Conservation (phyloP, 2,113 vertebrate species). For the Rhinolophus ferrumequinum region DNA sequence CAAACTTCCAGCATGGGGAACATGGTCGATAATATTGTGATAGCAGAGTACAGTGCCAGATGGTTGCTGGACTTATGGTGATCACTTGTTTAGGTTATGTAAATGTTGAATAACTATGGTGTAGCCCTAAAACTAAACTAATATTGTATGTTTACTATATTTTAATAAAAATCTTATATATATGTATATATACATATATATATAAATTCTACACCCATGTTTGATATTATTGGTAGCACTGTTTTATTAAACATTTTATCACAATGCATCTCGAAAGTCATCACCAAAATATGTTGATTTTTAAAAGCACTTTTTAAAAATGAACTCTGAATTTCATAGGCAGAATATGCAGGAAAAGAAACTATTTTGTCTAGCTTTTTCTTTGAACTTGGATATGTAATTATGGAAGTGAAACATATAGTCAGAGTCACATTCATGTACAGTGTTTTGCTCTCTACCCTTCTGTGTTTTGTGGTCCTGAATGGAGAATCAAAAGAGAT, state of each 20-base stretch:
- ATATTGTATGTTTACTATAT: too few species aligned
- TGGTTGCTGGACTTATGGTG: too few species aligned
- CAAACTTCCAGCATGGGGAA: too few species aligned
- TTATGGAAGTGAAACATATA: background rate
- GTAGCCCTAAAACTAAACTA: too few species aligned
- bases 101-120: too few species aligned
- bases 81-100: too few species aligned
- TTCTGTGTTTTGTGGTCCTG: background rate
- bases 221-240: background rate
- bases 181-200: too few species aligned
- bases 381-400: background rate
- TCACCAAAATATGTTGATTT: background rate
- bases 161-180: too few species aligned
- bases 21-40: too few species aligned
- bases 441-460: background rate
- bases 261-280: background rate
- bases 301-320: background rate
- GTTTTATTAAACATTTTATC: slow-evolving; percentile 30
- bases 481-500: background rate
- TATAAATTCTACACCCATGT: background rate
- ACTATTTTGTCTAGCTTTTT: background rate
- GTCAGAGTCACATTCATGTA: background rate
- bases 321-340: background rate
- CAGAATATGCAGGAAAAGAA: slow-evolving; percentile 1
- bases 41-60: too few species aligned